A percentile compares a stretch with the other conserved stretches of the same genome.
Conservation (phyloP, 2,888 invertebrate genomes). For the Phrixothrix hirtus region DNA sequence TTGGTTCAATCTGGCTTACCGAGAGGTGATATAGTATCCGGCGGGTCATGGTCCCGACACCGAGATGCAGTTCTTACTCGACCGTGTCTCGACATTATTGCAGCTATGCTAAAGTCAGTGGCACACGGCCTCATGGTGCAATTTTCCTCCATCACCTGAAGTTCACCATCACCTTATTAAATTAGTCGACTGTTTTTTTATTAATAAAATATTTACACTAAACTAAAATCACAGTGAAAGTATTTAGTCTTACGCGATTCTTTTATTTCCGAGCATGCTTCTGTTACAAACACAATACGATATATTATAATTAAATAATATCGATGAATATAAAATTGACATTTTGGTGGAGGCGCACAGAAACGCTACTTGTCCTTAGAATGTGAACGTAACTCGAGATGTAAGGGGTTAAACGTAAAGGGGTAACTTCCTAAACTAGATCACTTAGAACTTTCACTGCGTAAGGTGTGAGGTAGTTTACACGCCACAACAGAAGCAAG, state of each 20-base stretch:
- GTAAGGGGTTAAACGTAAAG: slow-evolving; percentile 26
- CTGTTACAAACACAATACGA: slow-evolving; percentile 8
- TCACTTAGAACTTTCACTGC: slow-evolving; percentile 33
- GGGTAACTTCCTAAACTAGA: slow-evolving; percentile 30
- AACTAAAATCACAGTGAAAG: slow-evolving; percentile 11
- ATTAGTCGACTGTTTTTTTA: slow-evolving; percentile 1
- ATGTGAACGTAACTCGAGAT: slow-evolving; percentile 20
- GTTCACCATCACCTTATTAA: slow-evolving; percentile 36
- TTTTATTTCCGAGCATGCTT: background rate
- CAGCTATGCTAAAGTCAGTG: slow-evolving; percentile 95
- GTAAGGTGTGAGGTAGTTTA: slow-evolving; percentile 36
- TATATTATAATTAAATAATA: slow-evolving; percentile 7
- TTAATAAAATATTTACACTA: slow-evolving; percentile 8
- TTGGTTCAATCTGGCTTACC: no score
- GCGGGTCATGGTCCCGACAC: slow-evolving; percentile 54
- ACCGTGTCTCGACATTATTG: slow-evolving; percentile 85
- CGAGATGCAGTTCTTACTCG: slow-evolving; percentile 63
- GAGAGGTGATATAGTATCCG: slow-evolving; percentile 52
- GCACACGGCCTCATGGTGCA: slow-evolving; percentile 78
- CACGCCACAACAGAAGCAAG: slow-evolving; percentile 49
- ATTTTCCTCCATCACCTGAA: slow-evolving; percentile 64
- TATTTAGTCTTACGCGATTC: no score
- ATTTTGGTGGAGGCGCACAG: slow-evolving; percentile 21
- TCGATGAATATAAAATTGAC: slow-evolving; percentile 20
- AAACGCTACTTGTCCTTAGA: slow-evolving; percentile 19